Evolutionary conservation across 2,888 invertebrate genomes (phyloP), one percentile per base, ranked within the genome.

Genomic region (Acleris literana): DNA sequence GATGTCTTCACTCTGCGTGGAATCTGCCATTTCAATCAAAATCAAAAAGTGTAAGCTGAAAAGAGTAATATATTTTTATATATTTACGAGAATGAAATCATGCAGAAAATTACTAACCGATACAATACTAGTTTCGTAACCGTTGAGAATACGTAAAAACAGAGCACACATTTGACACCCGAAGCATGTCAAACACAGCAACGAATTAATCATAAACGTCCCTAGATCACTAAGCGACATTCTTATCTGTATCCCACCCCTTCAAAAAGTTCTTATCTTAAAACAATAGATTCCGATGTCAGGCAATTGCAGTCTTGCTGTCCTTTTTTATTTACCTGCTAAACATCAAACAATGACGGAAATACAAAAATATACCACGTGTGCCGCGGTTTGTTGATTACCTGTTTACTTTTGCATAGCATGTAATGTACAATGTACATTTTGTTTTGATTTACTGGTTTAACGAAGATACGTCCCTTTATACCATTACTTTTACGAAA

Each of bases 21-120:
- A 55, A 55, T 55, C 43, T 43, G 55, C 55, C 55, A 55, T 55
- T 55, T 18, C 55, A 46, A 46, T 22, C 22, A 22, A 22, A 22
- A 22, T 22, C 22, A 22, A 22, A 22, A 22, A 22, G 22, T 22
- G 22, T 22, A 22, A 22, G 22, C 22, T 22, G 22, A 22, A 22
- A 22, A 22, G 22, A 22, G 22, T 22, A 22, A 22, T 22, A 22
- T 22, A 22, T 22, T 22, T 22, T 22, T 22, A 22, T 22, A 22
- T 22, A 22, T 22, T 22, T 22, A 22, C 22, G 22, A 22, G 22
- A 22, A 22, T 22, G 22, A 22, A 22, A 22, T 22, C 22, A 22
- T 22, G 22, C 22, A 22, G 22, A 22, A 22, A 22, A 22, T 22
- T 22, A 22, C 22, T 22, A 22, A 22, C 22, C 22, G 22, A 22